Evolutionary conservation across 2,797 vertebrate species (phyloP), one percentile per base, ranked within the genome.

Genomic region (Clarias laeviceps): DNA sequence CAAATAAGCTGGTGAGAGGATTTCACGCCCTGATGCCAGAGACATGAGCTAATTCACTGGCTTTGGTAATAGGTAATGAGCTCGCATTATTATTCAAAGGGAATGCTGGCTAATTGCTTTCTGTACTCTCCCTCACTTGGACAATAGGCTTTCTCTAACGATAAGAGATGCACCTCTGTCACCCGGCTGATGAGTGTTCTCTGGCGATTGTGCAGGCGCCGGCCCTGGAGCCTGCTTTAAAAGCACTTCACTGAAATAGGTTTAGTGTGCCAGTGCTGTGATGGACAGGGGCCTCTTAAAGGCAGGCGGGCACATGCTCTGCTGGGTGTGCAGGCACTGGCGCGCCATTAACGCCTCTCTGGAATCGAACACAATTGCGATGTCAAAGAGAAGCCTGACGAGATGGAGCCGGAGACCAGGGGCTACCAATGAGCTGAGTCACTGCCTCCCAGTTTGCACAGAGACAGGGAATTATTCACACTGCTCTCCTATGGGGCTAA

Each of bases 51-150:
- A 95, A 95, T 95, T 95, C 93, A 92, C 92, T 86, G 88, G 91
- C 94, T 95, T 95, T 95, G 95, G 95, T 95, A 95, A 94, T 94
- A 93, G 93, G 93, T 95, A 95, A 96, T 95, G 94, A 96, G 95
- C 94, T 93, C 82, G 89, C 94, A 94, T 95, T 95, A 95, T 95
- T 95, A 94, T 96, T 95, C 94, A 92, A 92, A 90, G 86, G 92
- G 93, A 90, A 84, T 84, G 85, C 69, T 77, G 92, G 92, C 94
- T 96, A 96, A 96, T 96, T 96, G 94, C 95, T 95, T 96, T 96
- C 94, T 94, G 94, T 94, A 94, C 94, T 94, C 94, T 94, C 93
- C 93, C 90, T 56, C 72, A 89, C 93, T 94, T 92, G 94, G 94
- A 96, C 95, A 96, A 95, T 95, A 92, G 94, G 93, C 93, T 94